A percentile compares a stretch with the other conserved stretches of the same genome.
Conservation (phyloP, 1,140 invertebrate genomes). For the Tribolium castaneum region DNA sequence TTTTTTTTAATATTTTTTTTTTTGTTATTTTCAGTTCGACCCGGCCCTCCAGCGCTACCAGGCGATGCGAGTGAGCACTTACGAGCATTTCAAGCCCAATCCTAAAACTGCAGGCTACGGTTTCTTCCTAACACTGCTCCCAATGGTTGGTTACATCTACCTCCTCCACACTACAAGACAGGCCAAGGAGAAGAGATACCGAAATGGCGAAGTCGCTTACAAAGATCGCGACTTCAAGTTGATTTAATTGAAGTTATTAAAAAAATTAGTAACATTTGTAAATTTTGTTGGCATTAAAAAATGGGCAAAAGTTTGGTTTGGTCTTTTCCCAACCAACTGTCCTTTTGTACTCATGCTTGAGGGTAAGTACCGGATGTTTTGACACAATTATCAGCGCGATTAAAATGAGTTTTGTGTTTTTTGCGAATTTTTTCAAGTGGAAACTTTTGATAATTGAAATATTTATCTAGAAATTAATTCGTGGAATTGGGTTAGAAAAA, state of each 20-base stretch:
- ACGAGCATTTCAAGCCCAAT: slow-evolving; percentile 76
- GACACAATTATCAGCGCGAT: not conserved
- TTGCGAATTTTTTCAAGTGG: not conserved
- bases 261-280: not conserved
- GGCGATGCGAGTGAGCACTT: slow-evolving; percentile 73
- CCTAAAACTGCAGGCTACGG: slow-evolving; percentile 68
- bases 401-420: not conserved
- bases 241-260: slow-evolving; percentile 43
- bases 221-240: slow-evolving; percentile 76
- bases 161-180: slow-evolving; percentile 68
- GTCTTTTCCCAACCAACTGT: not conserved
- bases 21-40: slow-evolving; percentile 81
- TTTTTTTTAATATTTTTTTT: slow-evolving; percentile 45
- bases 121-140: slow-evolving; percentile 68
- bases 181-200: slow-evolving; percentile 68
- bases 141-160: slow-evolving; percentile 69
- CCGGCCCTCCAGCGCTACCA: slow-evolving; percentile 76
- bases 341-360: too few species aligned
- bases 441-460: not conserved
- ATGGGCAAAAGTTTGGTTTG: not conserved
- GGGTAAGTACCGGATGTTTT: slow-evolving; percentile 2
- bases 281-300: not conserved
- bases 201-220: slow-evolving; percentile 78
- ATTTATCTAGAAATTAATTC: not conserved
- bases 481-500: too few species aligned